Evolutionary conservation across 2,113 vertebrate genomes (phyloP).

Genomic region (Pithys albifrons): DNA sequence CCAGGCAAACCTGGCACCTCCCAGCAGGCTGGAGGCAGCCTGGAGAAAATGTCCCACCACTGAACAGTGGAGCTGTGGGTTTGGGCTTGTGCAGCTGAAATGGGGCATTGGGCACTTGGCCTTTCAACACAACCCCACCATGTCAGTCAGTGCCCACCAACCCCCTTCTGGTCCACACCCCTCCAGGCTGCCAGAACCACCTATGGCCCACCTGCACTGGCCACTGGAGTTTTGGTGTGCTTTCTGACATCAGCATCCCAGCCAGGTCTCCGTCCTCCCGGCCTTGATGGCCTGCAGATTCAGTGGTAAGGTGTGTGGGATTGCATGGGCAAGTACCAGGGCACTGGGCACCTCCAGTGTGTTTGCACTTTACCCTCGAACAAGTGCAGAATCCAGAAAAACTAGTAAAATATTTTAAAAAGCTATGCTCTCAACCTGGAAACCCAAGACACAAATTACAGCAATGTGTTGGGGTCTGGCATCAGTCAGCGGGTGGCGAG

Average conservation of each 20-base stretch:
- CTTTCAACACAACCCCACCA: neutral
- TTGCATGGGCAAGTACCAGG: neutral
- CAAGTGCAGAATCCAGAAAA: neutral
- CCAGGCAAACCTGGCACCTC: neutral
- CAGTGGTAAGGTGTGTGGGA: neutral
- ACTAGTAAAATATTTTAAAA: neutral
- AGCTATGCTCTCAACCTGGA: neutral
- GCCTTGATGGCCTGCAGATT: neutral
- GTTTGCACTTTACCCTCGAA: neutral
- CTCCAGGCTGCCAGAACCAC: neutral
- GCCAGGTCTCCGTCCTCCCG: neutral
- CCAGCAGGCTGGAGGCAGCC: neutral
- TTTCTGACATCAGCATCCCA: no score
- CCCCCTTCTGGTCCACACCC: fast-evolving
- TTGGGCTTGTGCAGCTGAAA: neutral
- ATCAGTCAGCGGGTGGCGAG: neutral
- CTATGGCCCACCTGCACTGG: neutral
- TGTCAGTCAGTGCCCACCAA: fast-evolving
- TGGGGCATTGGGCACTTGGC: fast-evolving
- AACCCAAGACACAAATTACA: neutral
- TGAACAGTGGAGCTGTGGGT: neutral
- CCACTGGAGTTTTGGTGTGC: neutral
- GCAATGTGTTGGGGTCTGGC: neutral
- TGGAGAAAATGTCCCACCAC: neutral
- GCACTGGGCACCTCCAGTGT: neutral